phyloP scores from a whole-genome alignment of 2,797 vertebrate genomes.

The Buceros bicornis region DNA sequence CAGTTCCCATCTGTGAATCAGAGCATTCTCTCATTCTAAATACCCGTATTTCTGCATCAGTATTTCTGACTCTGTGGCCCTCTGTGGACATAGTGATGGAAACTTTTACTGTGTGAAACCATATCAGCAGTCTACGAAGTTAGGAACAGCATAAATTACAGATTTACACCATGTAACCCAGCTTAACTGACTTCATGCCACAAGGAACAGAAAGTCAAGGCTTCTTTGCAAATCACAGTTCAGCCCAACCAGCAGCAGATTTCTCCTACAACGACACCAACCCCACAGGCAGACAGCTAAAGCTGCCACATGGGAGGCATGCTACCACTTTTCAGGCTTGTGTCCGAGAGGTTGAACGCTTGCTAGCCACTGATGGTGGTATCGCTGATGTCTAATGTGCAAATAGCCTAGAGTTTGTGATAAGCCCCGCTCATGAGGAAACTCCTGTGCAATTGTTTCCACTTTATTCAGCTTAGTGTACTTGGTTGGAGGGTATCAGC shows the following conservation, averaged over 20 bases:
- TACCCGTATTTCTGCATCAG: not conserved
- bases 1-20: not conserved
- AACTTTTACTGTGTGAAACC: not conserved
- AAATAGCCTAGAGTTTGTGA: not conserved
- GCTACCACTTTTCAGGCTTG: not conserved
- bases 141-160: not conserved
- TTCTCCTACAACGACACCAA: not conserved
- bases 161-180: not conserved
- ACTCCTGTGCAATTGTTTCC: not conserved
- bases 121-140: not conserved
- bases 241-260: not conserved
- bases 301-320: not conserved
- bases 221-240: constrained; percentile 2
- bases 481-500: not conserved
- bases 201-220: not conserved
- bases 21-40: not conserved
- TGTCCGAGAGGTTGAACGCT: not conserved
- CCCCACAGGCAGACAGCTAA: not conserved
- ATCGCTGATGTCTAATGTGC: not conserved
- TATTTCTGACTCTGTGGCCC: not conserved
- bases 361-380: not conserved
- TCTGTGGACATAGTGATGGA: not conserved
- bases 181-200: not conserved
- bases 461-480: not conserved
- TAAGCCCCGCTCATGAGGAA: not conserved